Base-by-base conservation (phyloP, 2,797 vertebrate genomes). In the Danio kyathit region DNA sequence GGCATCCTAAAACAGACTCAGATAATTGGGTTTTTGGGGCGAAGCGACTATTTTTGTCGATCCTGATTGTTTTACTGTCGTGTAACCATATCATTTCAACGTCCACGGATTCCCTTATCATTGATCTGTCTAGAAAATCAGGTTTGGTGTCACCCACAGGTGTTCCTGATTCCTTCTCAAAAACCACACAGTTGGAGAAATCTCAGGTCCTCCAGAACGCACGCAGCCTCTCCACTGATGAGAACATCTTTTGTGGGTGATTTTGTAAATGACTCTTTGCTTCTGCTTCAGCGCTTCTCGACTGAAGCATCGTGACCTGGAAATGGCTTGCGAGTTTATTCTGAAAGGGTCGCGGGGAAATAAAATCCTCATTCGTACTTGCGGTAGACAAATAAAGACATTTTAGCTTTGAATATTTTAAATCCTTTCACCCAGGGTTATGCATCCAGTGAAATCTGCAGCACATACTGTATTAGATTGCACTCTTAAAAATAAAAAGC, bases 1-100 rank as follows among this genome's bases (percentile, higher is more conserved):
- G 64, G 66, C 51, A 44, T 80, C 79, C 54, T 49, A 79, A 84
- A 85, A 81, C 49, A 78, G 52, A 74, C 46, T 44, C 19, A 43
- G 69, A 81, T 61, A 41, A 81, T 16, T 51, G 43, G 13, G 29
- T 14, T 21, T 73, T 60, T 29, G 29, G 5, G 11, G 7, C 12
- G 43, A 71, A 73, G 61, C 6, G 56, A 57, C 43, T 70, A 76
- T 65, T 71, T 76, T 52, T 60, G 52, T 72, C 74, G 54, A 51
- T 44, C 5, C 46, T 73, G 60, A 61, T 49, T 64, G 52, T 80
- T 76, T 69, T 73, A 49, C 61, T 16, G 29, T 4, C 41, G 63
- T 77, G 60, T 79, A 21, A 60, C 63, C 12, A 38, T 44, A 44
- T 38, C 29, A 40, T 74, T 73, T 57, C 40, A 16, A 60, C 65